Percentiles rank a stretch among this genome's conserved stretches.
Conservation (phyloP, 2,888 invertebrate genomes). For the Endomychus coccineus region DNA sequence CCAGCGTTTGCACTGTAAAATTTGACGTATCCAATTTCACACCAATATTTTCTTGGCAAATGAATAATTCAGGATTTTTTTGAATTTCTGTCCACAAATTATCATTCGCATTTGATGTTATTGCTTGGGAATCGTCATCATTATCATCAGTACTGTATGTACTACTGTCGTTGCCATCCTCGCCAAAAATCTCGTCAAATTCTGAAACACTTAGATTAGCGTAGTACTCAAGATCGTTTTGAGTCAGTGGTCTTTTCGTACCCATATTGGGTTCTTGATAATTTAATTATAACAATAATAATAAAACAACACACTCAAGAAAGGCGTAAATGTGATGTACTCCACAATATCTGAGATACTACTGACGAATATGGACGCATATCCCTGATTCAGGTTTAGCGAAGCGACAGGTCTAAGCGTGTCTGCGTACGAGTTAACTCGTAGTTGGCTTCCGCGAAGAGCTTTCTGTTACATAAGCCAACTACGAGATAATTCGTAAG, state of each 20-base stretch:
- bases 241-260: conserved; percentile 22
- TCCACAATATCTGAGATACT: conserved; percentile 20
- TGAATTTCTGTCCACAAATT: conserved; percentile 23
- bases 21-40: conserved; percentile 22
- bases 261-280: conserved; percentile 23
- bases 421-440: conserved; percentile 21
- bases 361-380: conserved; percentile 16
- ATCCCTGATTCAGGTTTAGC: conserved; percentile 13
- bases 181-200: conserved; percentile 19
- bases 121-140: conserved; percentile 22
- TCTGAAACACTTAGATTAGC: conserved; percentile 24
- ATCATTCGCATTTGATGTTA: conserved; percentile 23
- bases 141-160: conserved; percentile 12
- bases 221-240: conserved; percentile 24
- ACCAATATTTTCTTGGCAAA: conserved; percentile 25
- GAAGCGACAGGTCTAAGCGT: no score
- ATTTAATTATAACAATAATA: conserved; percentile 18
- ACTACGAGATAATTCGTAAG: conserved; percentile 23
- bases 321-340: conserved; percentile 22
- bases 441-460: conserved; percentile 22
- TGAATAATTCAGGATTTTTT: conserved; percentile 24
- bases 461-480: conserved; percentile 23
- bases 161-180: conserved; percentile 22
- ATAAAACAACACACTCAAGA: conserved; percentile 19
- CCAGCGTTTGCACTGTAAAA: conserved; percentile 21